Evolutionary conservation across 2,797 vertebrate species (phyloP).

Genomic region (Lepilemur septentrionalis): DNA sequence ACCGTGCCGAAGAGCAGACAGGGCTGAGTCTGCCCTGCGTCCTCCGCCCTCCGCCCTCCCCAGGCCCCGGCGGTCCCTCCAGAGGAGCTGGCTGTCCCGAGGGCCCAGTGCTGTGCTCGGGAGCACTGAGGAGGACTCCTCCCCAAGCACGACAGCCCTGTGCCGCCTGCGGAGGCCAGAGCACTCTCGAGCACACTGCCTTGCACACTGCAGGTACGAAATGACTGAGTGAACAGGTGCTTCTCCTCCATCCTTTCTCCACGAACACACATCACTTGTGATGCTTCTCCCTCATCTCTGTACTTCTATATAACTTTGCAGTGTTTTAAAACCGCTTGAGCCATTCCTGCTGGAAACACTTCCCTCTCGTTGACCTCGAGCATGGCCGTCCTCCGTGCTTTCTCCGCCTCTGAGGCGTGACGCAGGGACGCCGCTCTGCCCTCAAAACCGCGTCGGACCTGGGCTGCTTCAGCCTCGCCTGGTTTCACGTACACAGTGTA

Average conservation of each 20-base stretch:
- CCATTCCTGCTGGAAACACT: not conserved
- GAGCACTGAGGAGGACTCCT: not conserved
- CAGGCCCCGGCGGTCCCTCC: not conserved
- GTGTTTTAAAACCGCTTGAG: not conserved
- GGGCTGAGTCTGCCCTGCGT: not conserved
- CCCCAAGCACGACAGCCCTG: too few relatives aligned
- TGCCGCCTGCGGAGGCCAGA: accelerated
- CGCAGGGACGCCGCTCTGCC: not conserved
- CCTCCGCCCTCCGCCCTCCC: not conserved
- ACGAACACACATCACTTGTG: not conserved
- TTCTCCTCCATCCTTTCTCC: not conserved
- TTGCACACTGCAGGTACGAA: not conserved
- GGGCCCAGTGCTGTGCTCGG: not conserved
- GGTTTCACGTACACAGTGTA: not conserved
- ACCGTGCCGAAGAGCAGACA: not conserved
- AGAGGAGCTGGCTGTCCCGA: not conserved
- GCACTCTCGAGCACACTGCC: not conserved
- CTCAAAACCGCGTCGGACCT: accelerated
- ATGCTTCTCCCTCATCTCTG: not conserved
- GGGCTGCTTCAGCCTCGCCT: not conserved
- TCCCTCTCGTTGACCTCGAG: not conserved
- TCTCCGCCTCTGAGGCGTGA: not conserved
- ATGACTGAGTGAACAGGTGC: not conserved
- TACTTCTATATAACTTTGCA: not conserved
- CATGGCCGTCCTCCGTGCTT: accelerated